A percentile compares a stretch with the other conserved stretches of the same genome.
phyloP scores from a whole-genome alignment of 2,888 invertebrate species.

The Pardosa pseudoannulata region DNA sequence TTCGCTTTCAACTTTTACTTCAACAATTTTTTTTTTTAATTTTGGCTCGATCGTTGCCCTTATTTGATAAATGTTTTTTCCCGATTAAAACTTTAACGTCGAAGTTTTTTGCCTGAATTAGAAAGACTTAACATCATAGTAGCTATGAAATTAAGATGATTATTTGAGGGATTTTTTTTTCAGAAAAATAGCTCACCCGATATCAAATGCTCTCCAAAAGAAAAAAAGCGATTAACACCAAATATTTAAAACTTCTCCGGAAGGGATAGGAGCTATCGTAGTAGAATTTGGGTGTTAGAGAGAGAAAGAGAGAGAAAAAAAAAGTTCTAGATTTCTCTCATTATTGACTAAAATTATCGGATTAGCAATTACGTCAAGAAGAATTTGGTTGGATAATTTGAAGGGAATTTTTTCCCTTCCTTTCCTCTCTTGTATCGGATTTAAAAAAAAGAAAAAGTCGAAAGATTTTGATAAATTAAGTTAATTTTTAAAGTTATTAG shows the following conservation, averaged over 20 bases:
- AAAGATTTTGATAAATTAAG: slow-evolving; percentile 10
- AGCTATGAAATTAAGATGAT: slow-evolving; percentile 65
- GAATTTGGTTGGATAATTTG: slow-evolving; percentile 54
- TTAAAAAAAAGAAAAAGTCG: slow-evolving; percentile 13
- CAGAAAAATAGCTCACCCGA: neutral
- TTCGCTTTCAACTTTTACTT: slow-evolving; percentile 19
- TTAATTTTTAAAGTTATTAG: slow-evolving; percentile 11
- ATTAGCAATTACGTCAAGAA: slow-evolving; percentile 60
- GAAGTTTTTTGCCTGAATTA: slow-evolving; percentile 9
- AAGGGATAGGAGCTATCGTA: slow-evolving; percentile 28
- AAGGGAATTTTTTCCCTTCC: neutral
- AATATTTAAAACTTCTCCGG: slow-evolving; percentile 63
- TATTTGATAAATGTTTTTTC: slow-evolving; percentile 20
- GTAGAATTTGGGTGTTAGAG: too few species aligned
- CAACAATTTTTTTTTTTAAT: neutral
- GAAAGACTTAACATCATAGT: slow-evolving; percentile 22
- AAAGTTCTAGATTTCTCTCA: slow-evolving; percentile 22
- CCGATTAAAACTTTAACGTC: neutral
- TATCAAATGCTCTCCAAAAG: neutral
- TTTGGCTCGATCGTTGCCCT: neutral
- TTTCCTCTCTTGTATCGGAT: slow-evolving; percentile 10
- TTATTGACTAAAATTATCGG: slow-evolving; percentile 69
- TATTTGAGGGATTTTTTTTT: neutral
- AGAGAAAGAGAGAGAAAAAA: slow-evolving; percentile 20
- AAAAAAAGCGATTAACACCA: slow-evolving; percentile 44